Percentiles rank a stretch among this genome's conserved stretches.
These are phyloP conservation scores for Spialia ferax DNA, from an alignment of 2,888 invertebrate genomes.

Conservation along the genomic window DNA sequence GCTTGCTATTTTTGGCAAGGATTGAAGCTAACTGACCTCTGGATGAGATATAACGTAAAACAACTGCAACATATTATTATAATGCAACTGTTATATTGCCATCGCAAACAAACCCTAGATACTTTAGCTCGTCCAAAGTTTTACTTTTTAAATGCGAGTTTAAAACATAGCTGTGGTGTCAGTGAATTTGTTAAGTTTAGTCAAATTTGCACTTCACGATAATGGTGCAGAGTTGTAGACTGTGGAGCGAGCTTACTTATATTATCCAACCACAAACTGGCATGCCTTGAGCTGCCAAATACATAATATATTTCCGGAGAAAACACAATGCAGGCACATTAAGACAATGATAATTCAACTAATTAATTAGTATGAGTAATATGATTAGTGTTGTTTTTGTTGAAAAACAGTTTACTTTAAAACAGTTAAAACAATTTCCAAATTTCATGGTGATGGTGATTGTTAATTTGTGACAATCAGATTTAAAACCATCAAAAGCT, in stretches of 20 bases:
- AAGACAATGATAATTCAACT: too few relatives aligned
- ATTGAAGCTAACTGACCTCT: not conserved
- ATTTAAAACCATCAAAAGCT: not conserved
- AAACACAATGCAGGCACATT: too few relatives aligned
- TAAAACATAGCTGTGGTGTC: conserved; percentile 21
- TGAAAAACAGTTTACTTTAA: not conserved
- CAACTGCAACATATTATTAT: not conserved
- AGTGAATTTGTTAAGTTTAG: conserved; percentile 15
- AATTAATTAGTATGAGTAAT: too few relatives aligned
- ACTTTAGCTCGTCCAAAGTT: not conserved
- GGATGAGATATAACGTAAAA: not conserved
- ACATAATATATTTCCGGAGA: too few relatives aligned
- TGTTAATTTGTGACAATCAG: not conserved
- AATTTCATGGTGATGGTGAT: not conserved
- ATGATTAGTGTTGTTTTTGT: too few relatives aligned
- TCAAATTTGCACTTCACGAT: conserved; percentile 3
- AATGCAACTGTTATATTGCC: too few relatives aligned
- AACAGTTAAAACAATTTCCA: not conserved
- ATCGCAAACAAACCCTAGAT: too few relatives aligned
- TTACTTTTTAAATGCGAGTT: not conserved
- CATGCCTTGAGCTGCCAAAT: conserved; percentile 8
- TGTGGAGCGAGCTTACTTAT: too few relatives aligned
- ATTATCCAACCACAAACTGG: conserved; percentile 20
- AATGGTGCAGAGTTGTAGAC: not conserved
- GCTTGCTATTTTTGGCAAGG: not conserved